These are phyloP conservation scores for Dolichotis patagonum DNA, from an alignment of 2,113 vertebrate species.

Conservation along the genomic window DNA sequence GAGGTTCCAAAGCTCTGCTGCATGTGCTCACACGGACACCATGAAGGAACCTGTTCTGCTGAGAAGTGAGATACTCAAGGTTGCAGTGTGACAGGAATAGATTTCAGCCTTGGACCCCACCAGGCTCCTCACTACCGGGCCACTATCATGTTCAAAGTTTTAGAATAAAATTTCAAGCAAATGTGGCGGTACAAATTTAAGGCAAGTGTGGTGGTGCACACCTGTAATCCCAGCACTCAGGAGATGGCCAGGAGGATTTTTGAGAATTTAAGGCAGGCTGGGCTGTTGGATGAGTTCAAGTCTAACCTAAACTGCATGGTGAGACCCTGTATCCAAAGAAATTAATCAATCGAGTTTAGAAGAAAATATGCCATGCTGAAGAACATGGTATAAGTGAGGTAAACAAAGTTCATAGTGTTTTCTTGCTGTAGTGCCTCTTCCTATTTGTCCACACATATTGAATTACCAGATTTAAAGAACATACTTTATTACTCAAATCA, in stretches of 20 bases:
- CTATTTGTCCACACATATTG: not conserved
- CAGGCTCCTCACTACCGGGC: not conserved
- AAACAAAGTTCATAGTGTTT: accelerated
- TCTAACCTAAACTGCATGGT: not conserved
- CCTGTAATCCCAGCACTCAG: not conserved
- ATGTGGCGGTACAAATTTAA: not conserved
- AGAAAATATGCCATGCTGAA: not conserved
- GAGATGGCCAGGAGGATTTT: not conserved
- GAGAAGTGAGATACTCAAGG: not conserved
- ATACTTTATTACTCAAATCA: not conserved
- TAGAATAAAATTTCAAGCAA: not conserved
- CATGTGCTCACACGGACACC: not conserved
- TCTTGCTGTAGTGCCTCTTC: not conserved
- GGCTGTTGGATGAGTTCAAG: not conserved
- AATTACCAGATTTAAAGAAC: not conserved
- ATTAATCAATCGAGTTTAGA: not conserved
- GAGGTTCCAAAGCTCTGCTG: too few relatives aligned
- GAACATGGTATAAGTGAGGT: not conserved
- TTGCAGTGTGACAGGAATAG: not conserved
- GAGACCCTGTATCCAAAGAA: not conserved
- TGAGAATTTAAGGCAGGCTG: not conserved
- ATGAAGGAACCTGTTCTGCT: not conserved
- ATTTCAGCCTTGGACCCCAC: not conserved
- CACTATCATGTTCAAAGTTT: not conserved
- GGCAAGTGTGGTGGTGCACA: not conserved